Conservation (phyloP, 2,888 invertebrate species). For the Papilio gigon region DNA sequence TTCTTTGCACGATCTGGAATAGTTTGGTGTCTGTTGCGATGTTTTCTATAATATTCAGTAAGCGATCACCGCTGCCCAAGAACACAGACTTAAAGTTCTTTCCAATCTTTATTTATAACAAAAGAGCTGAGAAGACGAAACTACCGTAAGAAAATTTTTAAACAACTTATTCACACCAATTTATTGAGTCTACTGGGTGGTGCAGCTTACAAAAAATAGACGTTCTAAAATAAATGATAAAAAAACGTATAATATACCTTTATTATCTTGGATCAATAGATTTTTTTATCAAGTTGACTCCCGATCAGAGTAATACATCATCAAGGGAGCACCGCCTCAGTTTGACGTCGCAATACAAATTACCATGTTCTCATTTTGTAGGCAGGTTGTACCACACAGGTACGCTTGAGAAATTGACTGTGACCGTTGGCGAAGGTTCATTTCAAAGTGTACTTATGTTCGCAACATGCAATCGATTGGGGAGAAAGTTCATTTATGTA, state of each 20-base stretch:
- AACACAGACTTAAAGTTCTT: neutral
- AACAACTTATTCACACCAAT: neutral
- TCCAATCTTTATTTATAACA: too few relatives aligned
- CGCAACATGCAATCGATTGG: constrained; percentile 48
- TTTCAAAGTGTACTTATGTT: constrained; percentile 41
- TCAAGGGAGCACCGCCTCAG: constrained; percentile 24
- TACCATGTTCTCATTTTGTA: constrained; percentile 34
- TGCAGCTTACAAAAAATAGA: neutral
- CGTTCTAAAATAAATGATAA: constrained; percentile 12
- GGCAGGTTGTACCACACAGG: constrained; percentile 31
- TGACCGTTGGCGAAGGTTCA: constrained; percentile 33
- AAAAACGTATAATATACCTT: constrained; percentile 1
- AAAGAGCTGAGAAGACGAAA: too few relatives aligned
- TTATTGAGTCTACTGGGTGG: neutral
- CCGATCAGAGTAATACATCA: constrained; percentile 34
- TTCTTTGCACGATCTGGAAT: constrained; percentile 27
- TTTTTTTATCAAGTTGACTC: constrained; percentile 22
- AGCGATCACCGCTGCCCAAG: neutral
- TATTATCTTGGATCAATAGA: neutral
- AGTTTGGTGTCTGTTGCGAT: constrained; percentile 14
- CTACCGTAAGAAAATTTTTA: too few relatives aligned
- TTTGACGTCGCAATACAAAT: constrained; percentile 34
- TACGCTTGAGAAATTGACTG: constrained; percentile 41
- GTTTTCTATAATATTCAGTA: neutral
- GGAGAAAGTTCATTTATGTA: constrained; percentile 74